Percentiles rank a stretch among this genome's conserved stretches.
phyloP scores from a whole-genome alignment of 2,888 invertebrate species.

The Metellina segmentata region DNA sequence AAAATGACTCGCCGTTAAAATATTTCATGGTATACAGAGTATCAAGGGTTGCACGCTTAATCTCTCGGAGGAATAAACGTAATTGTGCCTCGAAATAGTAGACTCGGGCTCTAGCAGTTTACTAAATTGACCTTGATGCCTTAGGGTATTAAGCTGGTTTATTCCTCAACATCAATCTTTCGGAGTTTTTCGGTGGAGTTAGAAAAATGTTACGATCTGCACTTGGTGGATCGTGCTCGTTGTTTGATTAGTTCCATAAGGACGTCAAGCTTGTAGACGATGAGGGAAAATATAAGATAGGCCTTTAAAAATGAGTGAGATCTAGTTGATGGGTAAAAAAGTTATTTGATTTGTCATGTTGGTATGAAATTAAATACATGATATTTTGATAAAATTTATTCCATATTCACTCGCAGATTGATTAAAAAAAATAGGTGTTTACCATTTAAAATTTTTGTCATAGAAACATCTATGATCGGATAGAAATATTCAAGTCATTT shows the following conservation, averaged over 20 bases:
- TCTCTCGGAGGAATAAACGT: conserved; percentile 40
- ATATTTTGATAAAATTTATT: too few relatives aligned
- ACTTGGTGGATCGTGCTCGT: not conserved
- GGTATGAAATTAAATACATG: too few relatives aligned
- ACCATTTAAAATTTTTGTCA: too few relatives aligned
- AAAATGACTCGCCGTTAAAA: conserved; percentile 41
- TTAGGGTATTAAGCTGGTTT: conserved; percentile 51
- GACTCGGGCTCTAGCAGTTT: conserved; percentile 24
- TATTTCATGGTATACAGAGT: conserved; percentile 42
- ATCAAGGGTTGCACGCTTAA: conserved; percentile 34
- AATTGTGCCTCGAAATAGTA: conserved; percentile 28
- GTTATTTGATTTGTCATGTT: too few relatives aligned
- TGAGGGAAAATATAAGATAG: too few relatives aligned
- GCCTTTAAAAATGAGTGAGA: too few relatives aligned
- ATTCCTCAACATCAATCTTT: conserved; percentile 57
- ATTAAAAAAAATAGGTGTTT: too few relatives aligned
- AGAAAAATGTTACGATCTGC: conserved; percentile 21
- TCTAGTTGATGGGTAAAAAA: too few relatives aligned
- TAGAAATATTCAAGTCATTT: too few relatives aligned
- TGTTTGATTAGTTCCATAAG: not conserved
- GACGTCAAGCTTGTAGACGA: not conserved
- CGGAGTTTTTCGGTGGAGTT: conserved; percentile 10
- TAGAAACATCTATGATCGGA: too few relatives aligned
- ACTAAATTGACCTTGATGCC: conserved; percentile 68
- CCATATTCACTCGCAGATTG: too few relatives aligned